These are phyloP conservation scores for Tursiops truncatus DNA, from an alignment of 2,113 vertebrate species.

Conservation along the genomic window DNA sequence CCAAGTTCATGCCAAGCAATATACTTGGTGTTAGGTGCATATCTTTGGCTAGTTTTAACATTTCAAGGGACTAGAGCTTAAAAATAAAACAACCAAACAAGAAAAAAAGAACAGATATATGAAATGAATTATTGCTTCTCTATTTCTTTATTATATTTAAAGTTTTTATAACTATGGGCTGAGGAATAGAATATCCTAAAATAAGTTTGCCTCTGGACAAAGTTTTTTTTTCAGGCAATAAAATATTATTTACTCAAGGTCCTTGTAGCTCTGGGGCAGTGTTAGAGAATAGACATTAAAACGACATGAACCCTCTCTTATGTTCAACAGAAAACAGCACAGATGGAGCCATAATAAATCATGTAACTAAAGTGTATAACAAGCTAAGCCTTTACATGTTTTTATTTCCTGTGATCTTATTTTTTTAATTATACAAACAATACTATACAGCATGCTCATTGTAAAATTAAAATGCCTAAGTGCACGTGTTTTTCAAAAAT, in stretches of 20 bases:
- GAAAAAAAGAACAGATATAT: neutral
- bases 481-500: neutral
- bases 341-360: neutral
- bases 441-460: neutral
- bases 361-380: neutral
- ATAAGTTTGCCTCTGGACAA: slow-evolving; percentile 1
- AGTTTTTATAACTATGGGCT: neutral
- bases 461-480: neutral
- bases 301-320: neutral
- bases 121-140: neutral
- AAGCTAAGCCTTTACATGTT: neutral
- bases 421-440: neutral
- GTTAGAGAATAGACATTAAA: neutral
- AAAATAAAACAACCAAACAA: neutral
- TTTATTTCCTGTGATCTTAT: too few species aligned
- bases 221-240: neutral
- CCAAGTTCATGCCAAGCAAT: neutral
- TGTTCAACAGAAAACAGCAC: neutral
- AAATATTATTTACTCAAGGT: slow-evolving; percentile 21
- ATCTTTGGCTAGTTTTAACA: neutral
- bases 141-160: neutral
- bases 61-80: neutral
- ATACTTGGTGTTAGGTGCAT: neutral
- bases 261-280: neutral
- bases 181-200: neutral